Percentiles rank a stretch among this genome's conserved stretches.
Conservation (phyloP, 2,888 invertebrate genomes). For the Meteorus cinctellus region DNA sequence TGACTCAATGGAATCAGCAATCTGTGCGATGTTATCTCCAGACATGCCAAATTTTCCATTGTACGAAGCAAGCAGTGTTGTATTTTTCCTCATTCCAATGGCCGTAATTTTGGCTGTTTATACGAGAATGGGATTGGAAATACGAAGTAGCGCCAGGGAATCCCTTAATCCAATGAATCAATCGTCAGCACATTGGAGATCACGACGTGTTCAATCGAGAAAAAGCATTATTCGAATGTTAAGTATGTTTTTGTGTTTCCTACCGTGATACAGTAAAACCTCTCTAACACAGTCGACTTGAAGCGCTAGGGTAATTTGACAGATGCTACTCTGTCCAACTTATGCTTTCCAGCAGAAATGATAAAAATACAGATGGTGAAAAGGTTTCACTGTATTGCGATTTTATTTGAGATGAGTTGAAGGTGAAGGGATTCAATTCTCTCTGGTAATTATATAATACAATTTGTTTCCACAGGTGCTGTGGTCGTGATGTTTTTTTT, state of each 20-base stretch:
- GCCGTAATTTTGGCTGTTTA: conserved; percentile 86
- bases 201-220: conserved; percentile 81
- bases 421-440: not conserved
- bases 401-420: not conserved
- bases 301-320: no score
- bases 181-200: conserved; percentile 82
- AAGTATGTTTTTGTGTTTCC: conserved; percentile 75
- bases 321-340: no score
- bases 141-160: conserved; percentile 75
- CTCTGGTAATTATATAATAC: not conserved
- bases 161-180: conserved; percentile 75
- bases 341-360: no score
- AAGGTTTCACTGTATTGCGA: not conserved
- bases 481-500: conserved; percentile 95
- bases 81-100: conserved; percentile 87
- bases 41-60: conserved; percentile 78
- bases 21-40: conserved; percentile 83
- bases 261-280: not conserved
- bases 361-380: no score
- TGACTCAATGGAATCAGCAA: conserved; percentile 83
- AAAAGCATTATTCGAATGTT: conserved; percentile 87
- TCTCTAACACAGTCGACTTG: no score
- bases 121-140: conserved; percentile 84
- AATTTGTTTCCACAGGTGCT: conserved; percentile 79
- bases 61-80: conserved; percentile 85